A percentile compares a stretch with the other conserved stretches of the same genome.
phyloP scores from a whole-genome alignment of 1,140 invertebrate species.

The Lordiphosa stackelbergi region DNA sequence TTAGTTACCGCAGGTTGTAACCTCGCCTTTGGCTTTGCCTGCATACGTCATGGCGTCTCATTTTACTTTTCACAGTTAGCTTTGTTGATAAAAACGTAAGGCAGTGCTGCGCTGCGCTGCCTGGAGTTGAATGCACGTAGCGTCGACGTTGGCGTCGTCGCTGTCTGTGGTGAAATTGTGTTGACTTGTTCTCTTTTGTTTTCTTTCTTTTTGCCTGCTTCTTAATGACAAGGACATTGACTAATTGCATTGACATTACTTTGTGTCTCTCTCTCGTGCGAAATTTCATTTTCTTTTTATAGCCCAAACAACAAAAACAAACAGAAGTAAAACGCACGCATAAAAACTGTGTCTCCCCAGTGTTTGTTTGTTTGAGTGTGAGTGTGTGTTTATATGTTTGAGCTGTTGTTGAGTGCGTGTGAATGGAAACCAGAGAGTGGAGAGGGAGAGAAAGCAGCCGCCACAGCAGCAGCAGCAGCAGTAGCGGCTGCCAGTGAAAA shows the following conservation, averaged over 20 bases:
- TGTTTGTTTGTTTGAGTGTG: background rate
- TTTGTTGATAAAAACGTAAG: constrained; percentile 14
- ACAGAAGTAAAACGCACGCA: constrained; percentile 17
- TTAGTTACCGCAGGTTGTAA: constrained; percentile 23
- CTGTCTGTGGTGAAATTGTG: constrained; percentile 40
- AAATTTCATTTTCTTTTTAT: constrained; percentile 65
- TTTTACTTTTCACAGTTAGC: constrained; percentile 50
- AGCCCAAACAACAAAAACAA: constrained; percentile 49
- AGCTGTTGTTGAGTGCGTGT: constrained; percentile 37
- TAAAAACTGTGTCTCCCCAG: constrained; percentile 38
- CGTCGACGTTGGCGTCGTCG: background rate
- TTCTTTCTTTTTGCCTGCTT: constrained; percentile 22
- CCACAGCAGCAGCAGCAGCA: too few relatives aligned
- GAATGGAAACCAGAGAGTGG: constrained; percentile 49
- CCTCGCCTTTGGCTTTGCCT: constrained; percentile 24
- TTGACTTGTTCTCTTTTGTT: constrained; percentile 16
- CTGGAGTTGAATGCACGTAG: constrained; percentile 46
- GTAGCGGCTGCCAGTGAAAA: constrained; percentile 40
- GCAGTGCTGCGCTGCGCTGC: constrained; percentile 12
- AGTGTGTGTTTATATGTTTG: constrained; percentile 22
- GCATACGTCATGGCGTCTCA: constrained; percentile 48
- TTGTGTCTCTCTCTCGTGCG: constrained; percentile 32
- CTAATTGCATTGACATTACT: constrained; percentile 75
- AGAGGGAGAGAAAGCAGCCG: constrained; percentile 14
- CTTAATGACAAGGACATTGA: constrained; percentile 69